A percentile compares a stretch with the other conserved stretches of the same genome.
Evolutionary conservation across 1,140 invertebrate species (phyloP).

Genomic region (Tetramorium alpestre): DNA sequence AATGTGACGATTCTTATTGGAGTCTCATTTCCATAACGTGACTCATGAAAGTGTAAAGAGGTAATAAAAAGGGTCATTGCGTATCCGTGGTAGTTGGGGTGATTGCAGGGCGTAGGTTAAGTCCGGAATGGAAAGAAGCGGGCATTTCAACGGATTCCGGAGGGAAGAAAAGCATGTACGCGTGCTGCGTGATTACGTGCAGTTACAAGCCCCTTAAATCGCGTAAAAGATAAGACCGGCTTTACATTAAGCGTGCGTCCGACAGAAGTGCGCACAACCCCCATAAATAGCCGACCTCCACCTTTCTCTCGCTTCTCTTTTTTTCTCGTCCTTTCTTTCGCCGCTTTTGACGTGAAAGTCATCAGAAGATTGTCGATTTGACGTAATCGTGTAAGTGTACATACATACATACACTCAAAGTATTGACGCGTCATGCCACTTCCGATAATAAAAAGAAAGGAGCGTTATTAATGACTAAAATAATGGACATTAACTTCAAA

Average conservation of each 20-base stretch:
- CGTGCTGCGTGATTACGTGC: constrained; percentile 76
- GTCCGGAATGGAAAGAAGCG: constrained; percentile 55
- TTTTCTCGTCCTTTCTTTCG: constrained; percentile 3
- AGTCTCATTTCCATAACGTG: constrained; percentile 47
- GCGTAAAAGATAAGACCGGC: constrained; percentile 75
- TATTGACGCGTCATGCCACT: not conserved
- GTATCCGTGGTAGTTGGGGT: constrained; percentile 33
- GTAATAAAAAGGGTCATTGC: constrained; percentile 51
- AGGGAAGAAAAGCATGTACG: constrained; percentile 67
- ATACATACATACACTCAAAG: not conserved
- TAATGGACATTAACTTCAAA: not conserved
- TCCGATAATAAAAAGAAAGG: not conserved
- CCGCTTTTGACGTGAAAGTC: constrained; percentile 15
- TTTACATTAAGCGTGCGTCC: constrained; percentile 73
- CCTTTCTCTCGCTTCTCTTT: constrained; percentile 13
- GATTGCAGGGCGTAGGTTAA: constrained; percentile 53
- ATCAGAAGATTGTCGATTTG: not conserved
- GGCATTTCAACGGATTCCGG: constrained; percentile 70
- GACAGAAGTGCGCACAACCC: constrained; percentile 69
- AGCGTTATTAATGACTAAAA: not conserved
- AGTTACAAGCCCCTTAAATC: constrained; percentile 76
- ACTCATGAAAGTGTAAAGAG: constrained; percentile 57
- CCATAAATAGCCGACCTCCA: constrained; percentile 66
- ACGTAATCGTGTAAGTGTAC: not conserved
- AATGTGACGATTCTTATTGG: constrained; percentile 9